Conservation (phyloP, 2,797 vertebrate genomes). For the Melanotaenia nigrans region DNA sequence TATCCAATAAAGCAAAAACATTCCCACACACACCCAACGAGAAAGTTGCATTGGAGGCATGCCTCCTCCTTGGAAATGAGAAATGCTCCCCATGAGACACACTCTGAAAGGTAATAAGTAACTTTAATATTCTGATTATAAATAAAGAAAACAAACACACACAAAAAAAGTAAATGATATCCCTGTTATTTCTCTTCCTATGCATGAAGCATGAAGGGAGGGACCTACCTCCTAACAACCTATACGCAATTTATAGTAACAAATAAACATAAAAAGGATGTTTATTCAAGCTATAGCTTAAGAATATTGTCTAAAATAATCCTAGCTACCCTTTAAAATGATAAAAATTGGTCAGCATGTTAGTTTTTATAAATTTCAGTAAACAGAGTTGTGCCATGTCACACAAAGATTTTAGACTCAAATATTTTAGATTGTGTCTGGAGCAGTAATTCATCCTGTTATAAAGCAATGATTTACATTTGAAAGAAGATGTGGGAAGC, state of each 20-base stretch:
- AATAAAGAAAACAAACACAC: neutral
- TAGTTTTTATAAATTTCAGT: neutral
- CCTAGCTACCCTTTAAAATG: neutral
- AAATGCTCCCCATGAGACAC: too few species aligned
- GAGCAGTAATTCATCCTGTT: neutral
- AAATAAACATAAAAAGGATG: neutral
- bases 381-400: neutral
- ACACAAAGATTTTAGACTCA: neutral
- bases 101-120: too few species aligned
- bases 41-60: neutral
- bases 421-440: neutral
- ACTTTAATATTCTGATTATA: neutral
- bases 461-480: constrained; percentile 31
- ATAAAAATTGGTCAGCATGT: neutral
- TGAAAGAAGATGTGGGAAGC: constrained; percentile 27
- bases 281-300: neutral
- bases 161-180: neutral
- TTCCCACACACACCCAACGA: neutral
- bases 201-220: neutral
- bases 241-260: too few species aligned
- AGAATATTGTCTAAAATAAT: neutral
- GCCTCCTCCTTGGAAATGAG: too few species aligned
- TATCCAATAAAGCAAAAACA: neutral
- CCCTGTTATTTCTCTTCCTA: neutral
- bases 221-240: neutral